A percentile compares a stretch with the other conserved stretches of the same genome.
phyloP scores from a whole-genome alignment of 2,113 vertebrate species.

The Ivindomyrus marchei region DNA sequence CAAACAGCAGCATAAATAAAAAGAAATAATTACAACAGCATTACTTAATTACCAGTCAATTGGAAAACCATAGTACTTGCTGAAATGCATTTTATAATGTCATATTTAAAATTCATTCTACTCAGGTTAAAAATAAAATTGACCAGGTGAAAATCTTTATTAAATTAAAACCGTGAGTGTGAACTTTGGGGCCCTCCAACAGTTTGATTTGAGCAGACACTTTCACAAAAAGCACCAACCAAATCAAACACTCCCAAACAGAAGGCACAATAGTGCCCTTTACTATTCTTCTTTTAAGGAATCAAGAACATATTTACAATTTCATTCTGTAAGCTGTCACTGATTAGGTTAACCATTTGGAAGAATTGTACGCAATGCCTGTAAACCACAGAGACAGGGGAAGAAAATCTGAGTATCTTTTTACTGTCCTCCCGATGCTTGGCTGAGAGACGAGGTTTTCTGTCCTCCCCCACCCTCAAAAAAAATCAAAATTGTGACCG shows the following conservation, averaged over 20 bases:
- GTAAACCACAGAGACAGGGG: neutral
- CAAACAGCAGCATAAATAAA: slow-evolving; percentile 46
- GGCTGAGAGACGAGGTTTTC: slow-evolving; percentile 22
- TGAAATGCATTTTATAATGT: slow-evolving; percentile 49
- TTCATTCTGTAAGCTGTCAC: neutral
- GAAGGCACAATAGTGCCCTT: neutral
- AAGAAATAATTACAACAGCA: slow-evolving; percentile 50
- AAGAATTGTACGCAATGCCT: neutral
- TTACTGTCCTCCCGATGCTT: slow-evolving; percentile 17
- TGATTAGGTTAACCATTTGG: neutral
- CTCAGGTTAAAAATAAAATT: slow-evolving; percentile 12
- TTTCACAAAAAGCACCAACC: neutral
- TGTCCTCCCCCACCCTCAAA: neutral
- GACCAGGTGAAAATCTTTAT: neutral
- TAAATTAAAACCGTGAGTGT: neutral
- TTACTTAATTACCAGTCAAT: neutral
- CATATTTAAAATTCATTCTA: slow-evolving; percentile 47
- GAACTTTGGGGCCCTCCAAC: neutral
- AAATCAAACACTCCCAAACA: neutral
- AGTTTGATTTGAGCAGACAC: neutral
- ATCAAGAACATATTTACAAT: neutral
- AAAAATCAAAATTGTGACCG: neutral
- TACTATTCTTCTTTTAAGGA: neutral
- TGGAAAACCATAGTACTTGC: neutral
- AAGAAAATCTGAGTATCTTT: neutral